Evolutionary conservation across 1,140 invertebrate species (phyloP), one percentile per base, ranked within the genome.

Genomic region (Centruroides sculpturatus): DNA sequence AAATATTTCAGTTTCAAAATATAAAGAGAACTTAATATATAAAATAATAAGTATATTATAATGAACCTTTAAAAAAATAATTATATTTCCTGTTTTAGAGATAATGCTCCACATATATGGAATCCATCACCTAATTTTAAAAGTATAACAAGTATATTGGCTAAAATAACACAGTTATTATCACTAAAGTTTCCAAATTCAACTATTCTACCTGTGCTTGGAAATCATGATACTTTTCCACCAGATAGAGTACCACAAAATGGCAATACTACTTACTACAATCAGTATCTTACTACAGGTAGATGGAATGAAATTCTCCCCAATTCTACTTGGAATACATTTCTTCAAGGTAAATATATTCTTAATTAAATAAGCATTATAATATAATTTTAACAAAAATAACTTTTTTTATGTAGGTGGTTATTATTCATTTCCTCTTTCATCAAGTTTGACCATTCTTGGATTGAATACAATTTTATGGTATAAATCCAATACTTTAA

Each of bases 161-260:
- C 55, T 3, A 75, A 75, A 58, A 66, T 75, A 36, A 73, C 74
- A n/a, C 47, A 61, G 0, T 62, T 71, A 41, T 50, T 77, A 0
- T 48, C 56, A 10, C 36, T 64, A 8, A 57, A 62, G 12, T 77
- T 76, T 61, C 69, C 69, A 8, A 69, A 71, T 47, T 68, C 66
- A 4, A 57, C 70, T 1, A 66, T 77, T 6, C 69, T 71, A 55
- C 74, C 76, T 23, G 72, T 71, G 3, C 67, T 77, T 34, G 76
- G 76, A 34, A 77, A 77, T 61, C 75, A 77, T 69, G 76, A 77
- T 59, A 68, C 54, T 61, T 71, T 64, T 65, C 76, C 66, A 11
- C 51, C 59, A 8, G 58, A 64, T 23, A 54, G 50, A 11, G 13
- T 64, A 12, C 12, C 41, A 5, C 49, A 55, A 48, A 51, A 58